Base-by-base conservation (phyloP, 2,888 invertebrate species). In the Stenichneumon culpator region DNA sequence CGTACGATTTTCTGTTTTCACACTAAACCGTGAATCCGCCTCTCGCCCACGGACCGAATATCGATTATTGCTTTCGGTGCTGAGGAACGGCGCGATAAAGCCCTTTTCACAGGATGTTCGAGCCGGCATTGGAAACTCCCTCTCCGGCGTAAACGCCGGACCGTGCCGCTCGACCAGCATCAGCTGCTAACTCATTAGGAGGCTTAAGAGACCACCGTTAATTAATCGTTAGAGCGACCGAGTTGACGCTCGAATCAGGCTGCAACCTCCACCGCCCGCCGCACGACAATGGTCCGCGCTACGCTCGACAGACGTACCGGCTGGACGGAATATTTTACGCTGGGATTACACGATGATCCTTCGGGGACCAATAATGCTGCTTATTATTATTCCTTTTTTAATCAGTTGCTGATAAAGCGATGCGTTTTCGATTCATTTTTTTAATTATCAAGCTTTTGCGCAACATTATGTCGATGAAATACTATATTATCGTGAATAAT, bases 161-260 rank as follows among this genome's bases (percentile, higher is more conserved):
- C 47, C 63, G 44, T 25, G 57, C 65, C 6, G 50, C 50, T 65
- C 75, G 65, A 52, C 14, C 47, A 67, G 52, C 50, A 52, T 75
- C 67, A 52, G 65, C 32, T 75, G 65, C 75, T 75, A 39, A 75
- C 52, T 75, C 67, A 75, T 75, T 67, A 67, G 52, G 63, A 75
- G 75, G 28, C 52, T 75, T 65, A 52, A 25, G 73, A 75, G 36
- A 50, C 54, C 54, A 11, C n/a, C 63, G 84, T 79, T 86, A 86
- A 86, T 86, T 86, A 83, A 82, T 86, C 79, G 77, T 84, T 86
- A 82, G 86, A 75, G 63, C 57, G 82, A 75, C 79, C 74, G 79
- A 68, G 73, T 86, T 72, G 83, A 74, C 73, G 54, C 44, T 28
- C 25, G 50, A 25, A 50, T 39, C 9, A 54, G 44, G 14, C 57